phyloP scores from a whole-genome alignment of 2,888 invertebrate species.

The Philereme vetulata region DNA sequence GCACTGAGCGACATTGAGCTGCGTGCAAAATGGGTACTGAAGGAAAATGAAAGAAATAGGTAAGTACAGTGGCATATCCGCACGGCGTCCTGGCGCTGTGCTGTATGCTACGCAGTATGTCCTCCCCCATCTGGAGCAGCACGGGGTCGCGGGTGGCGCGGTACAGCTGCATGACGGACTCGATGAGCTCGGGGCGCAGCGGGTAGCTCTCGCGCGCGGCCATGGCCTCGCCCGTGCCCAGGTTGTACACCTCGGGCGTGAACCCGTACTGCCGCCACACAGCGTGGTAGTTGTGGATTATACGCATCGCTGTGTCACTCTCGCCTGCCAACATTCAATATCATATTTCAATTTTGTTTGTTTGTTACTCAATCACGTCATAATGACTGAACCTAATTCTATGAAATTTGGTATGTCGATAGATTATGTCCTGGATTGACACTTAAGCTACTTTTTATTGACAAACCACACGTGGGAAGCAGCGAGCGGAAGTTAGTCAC shows the following conservation, averaged over 20 bases:
- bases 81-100: constrained; percentile 96
- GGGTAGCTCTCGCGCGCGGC: constrained; percentile 95
- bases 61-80: constrained; percentile 96
- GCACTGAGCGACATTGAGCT: neutral
- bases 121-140: constrained; percentile 95
- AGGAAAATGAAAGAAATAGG: too few species aligned
- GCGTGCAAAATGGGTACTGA: too few species aligned
- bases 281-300: constrained; percentile 97
- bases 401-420: too few species aligned
- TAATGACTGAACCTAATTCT: too few species aligned
- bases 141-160: constrained; percentile 96
- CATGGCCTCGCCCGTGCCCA: constrained; percentile 93
- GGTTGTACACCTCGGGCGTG: constrained; percentile 98
- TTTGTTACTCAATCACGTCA: too few species aligned
- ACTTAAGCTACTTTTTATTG: too few species aligned
- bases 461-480: too few species aligned
- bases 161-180: constrained; percentile 98
- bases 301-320: constrained; percentile 94
- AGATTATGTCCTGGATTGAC: too few species aligned
- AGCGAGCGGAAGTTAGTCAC: too few species aligned
- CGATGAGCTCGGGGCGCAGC: constrained; percentile 96
- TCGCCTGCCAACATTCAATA: constrained; percentile 86
- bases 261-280: constrained; percentile 99
- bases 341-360: too few species aligned
- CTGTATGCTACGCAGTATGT: constrained; percentile 96